Conservation (phyloP, 2,797 vertebrate species). For the Sorex maritimensis region DNA sequence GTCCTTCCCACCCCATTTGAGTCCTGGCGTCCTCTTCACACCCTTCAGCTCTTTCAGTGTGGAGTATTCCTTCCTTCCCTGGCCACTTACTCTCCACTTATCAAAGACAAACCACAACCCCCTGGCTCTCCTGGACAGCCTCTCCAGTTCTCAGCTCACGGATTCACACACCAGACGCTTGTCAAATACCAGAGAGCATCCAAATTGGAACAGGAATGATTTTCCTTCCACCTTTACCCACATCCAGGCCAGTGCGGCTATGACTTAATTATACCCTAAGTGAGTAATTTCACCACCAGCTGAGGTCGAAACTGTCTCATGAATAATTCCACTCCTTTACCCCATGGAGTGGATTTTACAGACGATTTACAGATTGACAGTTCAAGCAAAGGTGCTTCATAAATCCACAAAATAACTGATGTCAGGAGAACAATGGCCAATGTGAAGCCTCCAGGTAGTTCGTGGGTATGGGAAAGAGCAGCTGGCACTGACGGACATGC, state of each 20-base stretch:
- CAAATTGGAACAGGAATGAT: background rate
- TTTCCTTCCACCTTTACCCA: slow-evolving; percentile 37
- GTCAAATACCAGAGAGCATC: slow-evolving; percentile 20
- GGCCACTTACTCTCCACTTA: background rate
- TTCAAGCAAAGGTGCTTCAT: slow-evolving; percentile 49
- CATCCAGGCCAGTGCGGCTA: background rate
- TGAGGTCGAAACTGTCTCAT: slow-evolving; percentile 36
- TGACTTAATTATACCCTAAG: slow-evolving; percentile 66
- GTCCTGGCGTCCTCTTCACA: background rate
- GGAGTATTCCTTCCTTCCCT: background rate
- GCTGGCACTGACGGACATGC: background rate
- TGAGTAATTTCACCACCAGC: slow-evolving; percentile 59
- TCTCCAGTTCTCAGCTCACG: background rate
- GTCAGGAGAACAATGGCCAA: background rate
- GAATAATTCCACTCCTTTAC: slow-evolving; percentile 67
- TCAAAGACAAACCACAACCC: background rate
- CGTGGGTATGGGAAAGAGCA: background rate
- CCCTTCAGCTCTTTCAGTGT: background rate
- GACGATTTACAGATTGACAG: slow-evolving; percentile 61
- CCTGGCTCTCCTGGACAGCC: background rate
- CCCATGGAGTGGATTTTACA: slow-evolving; percentile 30
- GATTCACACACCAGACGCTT: slow-evolving; percentile 10
- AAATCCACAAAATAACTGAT: background rate
- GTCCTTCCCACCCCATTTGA: background rate
- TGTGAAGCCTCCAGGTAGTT: background rate